These are phyloP conservation scores for Smittia aterrima DNA, from an alignment of 2,888 invertebrate species.

Conservation along the genomic window DNA sequence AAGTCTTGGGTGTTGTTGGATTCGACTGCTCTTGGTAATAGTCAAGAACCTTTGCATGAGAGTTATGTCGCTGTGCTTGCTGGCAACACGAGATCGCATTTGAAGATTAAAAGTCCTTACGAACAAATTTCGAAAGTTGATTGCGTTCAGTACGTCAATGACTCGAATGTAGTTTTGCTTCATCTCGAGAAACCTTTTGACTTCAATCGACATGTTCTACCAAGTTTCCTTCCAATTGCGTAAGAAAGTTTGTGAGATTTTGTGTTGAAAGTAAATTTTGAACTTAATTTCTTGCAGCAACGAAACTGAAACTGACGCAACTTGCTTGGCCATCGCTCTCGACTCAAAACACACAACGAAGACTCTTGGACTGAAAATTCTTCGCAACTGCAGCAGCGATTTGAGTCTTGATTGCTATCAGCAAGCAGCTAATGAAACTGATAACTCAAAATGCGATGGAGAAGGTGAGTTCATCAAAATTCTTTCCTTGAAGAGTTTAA, in stretches of 20 bases:
- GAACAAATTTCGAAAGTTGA: constrained; percentile 68
- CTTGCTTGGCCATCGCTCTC: constrained; percentile 9
- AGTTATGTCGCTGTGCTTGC: constrained; percentile 64
- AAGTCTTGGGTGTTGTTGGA: constrained; percentile 65
- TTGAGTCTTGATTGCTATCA: neutral
- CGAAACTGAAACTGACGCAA: constrained; percentile 10
- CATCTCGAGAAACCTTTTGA: constrained; percentile 61
- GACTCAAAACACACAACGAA: neutral
- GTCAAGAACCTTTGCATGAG: constrained; percentile 53
- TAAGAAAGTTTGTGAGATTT: constrained; percentile 49
- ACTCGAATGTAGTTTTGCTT: constrained; percentile 62
- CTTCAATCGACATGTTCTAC: constrained; percentile 65
- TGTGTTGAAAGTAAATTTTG: neutral
- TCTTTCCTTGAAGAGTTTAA: constrained; percentile 36
- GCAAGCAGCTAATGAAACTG: neutral
- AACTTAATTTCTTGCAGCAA: neutral
- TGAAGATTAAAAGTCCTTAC: constrained; percentile 62
- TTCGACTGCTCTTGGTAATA: constrained; percentile 56
- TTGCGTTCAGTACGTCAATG: constrained; percentile 58
- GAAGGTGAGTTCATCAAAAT: constrained; percentile 34
- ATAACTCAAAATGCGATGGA: constrained; percentile 40
- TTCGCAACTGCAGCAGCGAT: neutral
- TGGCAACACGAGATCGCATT: constrained; percentile 64
- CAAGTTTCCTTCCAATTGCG: constrained; percentile 59
- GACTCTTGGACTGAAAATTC: neutral